Conservation (phyloP, 1,140 invertebrate species). For the Nasonia giraulti region DNA sequence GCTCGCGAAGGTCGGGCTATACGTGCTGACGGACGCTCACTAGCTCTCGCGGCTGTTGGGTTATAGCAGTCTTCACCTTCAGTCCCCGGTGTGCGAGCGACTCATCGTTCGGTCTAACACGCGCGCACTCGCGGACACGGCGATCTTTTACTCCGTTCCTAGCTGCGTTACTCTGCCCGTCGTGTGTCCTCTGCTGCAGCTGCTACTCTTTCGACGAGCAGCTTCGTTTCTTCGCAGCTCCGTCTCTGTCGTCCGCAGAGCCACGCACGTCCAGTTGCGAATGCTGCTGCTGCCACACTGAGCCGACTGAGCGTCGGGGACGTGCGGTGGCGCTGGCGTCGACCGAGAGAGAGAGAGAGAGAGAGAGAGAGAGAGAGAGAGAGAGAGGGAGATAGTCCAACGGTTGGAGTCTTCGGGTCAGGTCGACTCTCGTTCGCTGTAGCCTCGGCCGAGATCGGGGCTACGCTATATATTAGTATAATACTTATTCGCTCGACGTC, state of each 20-base stretch:
- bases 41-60: not conserved
- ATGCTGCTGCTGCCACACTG: not conserved
- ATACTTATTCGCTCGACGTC: no score
- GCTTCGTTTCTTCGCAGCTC: not conserved
- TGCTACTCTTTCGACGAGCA: not conserved
- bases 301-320: not conserved
- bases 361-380: no score
- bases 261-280: conserved; percentile 11
- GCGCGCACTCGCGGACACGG: conserved; percentile 1
- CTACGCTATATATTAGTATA: no score
- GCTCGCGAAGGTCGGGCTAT: not conserved
- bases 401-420: not conserved
- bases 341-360: no score
- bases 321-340: not conserved
- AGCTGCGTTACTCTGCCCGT: no score
- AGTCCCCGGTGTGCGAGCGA: not conserved
- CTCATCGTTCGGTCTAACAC: not conserved
- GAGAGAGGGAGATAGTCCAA: no score
- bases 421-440: no score
- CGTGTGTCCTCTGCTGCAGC: not conserved
- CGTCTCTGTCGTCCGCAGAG: conserved; percentile 13
- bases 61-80: not conserved
- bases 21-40: not conserved
- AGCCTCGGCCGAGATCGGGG: not conserved
- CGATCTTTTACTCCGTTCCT: not conserved